These are phyloP conservation scores for Nothocercus julius DNA, from an alignment of 2,113 vertebrate genomes.

Conservation along the genomic window DNA sequence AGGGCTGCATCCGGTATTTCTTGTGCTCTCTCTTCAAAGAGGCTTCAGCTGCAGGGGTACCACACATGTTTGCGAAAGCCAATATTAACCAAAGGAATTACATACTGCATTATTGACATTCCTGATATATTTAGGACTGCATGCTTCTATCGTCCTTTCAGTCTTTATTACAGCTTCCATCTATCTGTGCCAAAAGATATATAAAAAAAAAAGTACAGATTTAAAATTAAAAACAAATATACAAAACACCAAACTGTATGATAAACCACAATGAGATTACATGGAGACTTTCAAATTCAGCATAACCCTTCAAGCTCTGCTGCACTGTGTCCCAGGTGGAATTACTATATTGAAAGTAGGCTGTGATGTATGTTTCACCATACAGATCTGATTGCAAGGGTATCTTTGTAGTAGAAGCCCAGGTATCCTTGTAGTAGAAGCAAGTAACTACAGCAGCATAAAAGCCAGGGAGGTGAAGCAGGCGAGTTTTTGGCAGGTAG, in stretches of 20 bases:
- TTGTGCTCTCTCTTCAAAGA: not conserved
- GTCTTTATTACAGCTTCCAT: not conserved
- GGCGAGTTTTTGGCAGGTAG: not conserved
- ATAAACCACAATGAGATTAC: not conserved
- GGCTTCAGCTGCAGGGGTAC: not conserved
- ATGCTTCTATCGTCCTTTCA: not conserved
- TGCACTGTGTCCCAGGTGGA: not conserved
- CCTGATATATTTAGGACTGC: not conserved
- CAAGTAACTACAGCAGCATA: not conserved
- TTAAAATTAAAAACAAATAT: not conserved
- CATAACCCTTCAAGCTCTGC: not conserved
- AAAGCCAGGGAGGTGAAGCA: not conserved
- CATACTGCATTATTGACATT: not conserved
- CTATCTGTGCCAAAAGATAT: not conserved
- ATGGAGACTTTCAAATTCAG: not conserved
- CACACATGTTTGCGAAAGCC: constrained; percentile 8
- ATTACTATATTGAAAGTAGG: not conserved
- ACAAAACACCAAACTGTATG: not conserved
- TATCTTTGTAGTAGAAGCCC: not conserved
- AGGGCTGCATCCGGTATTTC: not conserved
- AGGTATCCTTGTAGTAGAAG: not conserved
- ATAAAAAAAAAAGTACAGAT: not conserved
- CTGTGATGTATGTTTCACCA: not conserved
- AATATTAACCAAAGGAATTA: not conserved
- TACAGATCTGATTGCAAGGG: not conserved